A percentile compares a stretch with the other conserved stretches of the same genome.
Evolutionary conservation across 2,888 invertebrate genomes (phyloP).

Genomic region (Nomada goodeniana): DNA sequence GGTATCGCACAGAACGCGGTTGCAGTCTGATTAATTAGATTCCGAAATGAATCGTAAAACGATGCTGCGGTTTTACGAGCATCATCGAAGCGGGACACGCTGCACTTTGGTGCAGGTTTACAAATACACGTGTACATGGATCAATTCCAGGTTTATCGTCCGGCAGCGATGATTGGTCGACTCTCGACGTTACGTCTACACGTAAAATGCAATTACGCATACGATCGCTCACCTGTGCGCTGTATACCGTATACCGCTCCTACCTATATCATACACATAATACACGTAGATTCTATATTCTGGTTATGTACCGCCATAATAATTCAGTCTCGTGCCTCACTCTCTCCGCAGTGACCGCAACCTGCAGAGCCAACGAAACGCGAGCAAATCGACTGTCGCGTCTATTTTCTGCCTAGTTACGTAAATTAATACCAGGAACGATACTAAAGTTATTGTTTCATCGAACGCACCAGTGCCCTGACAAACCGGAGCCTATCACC

Average conservation of each 20-base stretch:
- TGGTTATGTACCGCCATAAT: conserved; percentile 58
- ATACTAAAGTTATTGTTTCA: conserved; percentile 49
- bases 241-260: not conserved
- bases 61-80: conserved; percentile 54
- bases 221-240: conserved; percentile 5
- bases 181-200: conserved; percentile 27
- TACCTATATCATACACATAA: conserved; percentile 39
- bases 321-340: conserved; percentile 66
- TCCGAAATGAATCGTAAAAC: conserved; percentile 76
- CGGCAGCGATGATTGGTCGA: conserved; percentile 61
- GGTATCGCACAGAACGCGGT: conserved; percentile 37
- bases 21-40: conserved; percentile 74
- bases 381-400: conserved; percentile 53
- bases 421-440: conserved; percentile 52
- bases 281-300: conserved; percentile 63
- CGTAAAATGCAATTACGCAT: conserved; percentile 39
- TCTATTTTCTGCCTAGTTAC: conserved; percentile 59
- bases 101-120: conserved; percentile 64
- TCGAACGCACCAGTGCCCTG: not conserved
- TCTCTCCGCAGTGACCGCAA: conserved; percentile 63
- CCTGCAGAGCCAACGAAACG: conserved; percentile 60
- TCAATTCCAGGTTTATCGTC: conserved; percentile 77
- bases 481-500: not conserved
- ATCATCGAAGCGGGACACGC: conserved; percentile 35
- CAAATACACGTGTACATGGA: conserved; percentile 71